Percentiles rank a stretch among this genome's conserved stretches.
phyloP scores from a whole-genome alignment of 2,888 invertebrate genomes.

The Epirrhoe alternata region DNA sequence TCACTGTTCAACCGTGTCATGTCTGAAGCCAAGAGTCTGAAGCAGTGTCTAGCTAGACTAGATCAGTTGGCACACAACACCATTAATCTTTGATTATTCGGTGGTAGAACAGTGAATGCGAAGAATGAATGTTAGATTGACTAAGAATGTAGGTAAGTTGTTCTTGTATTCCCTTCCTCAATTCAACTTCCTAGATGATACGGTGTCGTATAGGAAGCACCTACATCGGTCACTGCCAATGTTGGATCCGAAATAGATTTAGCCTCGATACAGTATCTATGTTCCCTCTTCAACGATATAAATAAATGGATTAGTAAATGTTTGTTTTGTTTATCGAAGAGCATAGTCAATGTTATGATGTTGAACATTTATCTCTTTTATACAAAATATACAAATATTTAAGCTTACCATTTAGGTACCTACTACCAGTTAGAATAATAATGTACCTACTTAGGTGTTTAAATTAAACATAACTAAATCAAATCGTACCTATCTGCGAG shows the following conservation, averaged over 20 bases:
- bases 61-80: no score
- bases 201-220: constrained; percentile 6
- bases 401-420: no score
- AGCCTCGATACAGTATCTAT: constrained; percentile 11
- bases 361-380: background rate
- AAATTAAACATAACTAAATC: background rate
- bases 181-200: background rate
- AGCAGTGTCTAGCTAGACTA: no score
- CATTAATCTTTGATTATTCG: background rate
- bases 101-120: no score
- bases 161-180: background rate
- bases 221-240: constrained; percentile 27
- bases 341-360: constrained; percentile 14
- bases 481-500: no score
- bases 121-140: no score
- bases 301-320: constrained; percentile 16
- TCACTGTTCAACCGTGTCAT: no score
- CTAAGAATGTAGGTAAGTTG: no score
- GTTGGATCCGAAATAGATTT: constrained; percentile 29
- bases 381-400: background rate
- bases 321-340: constrained; percentile 14
- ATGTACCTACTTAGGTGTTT: background rate
- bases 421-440: background rate
- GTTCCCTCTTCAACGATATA: background rate
- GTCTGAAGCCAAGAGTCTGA: no score